Evolutionary conservation across 2,888 invertebrate genomes (phyloP).

Genomic region (Xylophagus ater): DNA sequence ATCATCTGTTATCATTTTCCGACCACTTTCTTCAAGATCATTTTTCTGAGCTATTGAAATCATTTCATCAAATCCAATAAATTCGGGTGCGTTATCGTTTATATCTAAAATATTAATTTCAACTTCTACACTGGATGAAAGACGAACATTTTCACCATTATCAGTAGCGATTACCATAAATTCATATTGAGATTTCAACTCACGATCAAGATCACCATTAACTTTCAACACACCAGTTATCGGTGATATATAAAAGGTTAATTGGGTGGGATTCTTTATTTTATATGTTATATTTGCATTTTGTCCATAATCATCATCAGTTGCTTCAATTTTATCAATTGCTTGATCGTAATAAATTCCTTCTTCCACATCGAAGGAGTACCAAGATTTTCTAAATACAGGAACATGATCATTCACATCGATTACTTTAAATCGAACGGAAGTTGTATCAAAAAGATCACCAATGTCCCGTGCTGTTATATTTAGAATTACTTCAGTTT

Average conservation of each 20-base stretch:
- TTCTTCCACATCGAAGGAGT: constrained; percentile 71
- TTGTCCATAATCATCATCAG: constrained; percentile 66
- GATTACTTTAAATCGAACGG: constrained; percentile 58
- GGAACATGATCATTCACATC: constrained; percentile 80
- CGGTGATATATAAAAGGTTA: constrained; percentile 62
- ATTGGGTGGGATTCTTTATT: constrained; percentile 43
- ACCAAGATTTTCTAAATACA: constrained; percentile 70
- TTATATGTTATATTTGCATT: constrained; percentile 69
- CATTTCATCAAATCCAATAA: constrained; percentile 61
- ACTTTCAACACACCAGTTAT: constrained; percentile 58
- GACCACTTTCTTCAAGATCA: constrained; percentile 40
- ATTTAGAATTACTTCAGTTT: constrained; percentile 63
- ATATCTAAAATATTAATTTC: constrained; percentile 72
- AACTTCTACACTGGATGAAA: constrained; percentile 63
- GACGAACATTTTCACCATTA: constrained; percentile 49
- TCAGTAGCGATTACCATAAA: constrained; percentile 65
- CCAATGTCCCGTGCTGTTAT: constrained; percentile 67
- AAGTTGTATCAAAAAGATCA: constrained; percentile 57
- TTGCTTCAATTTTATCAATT: constrained; percentile 65
- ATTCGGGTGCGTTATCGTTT: constrained; percentile 73
- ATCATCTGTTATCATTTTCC: constrained; percentile 12
- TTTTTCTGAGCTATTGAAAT: constrained; percentile 10
- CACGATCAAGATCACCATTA: constrained; percentile 66
- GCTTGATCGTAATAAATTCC: constrained; percentile 59
- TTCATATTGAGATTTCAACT: constrained; percentile 55